These are phyloP conservation scores for Maniola hyperantus DNA, from an alignment of 2,888 invertebrate species.

Conservation along the genomic window DNA sequence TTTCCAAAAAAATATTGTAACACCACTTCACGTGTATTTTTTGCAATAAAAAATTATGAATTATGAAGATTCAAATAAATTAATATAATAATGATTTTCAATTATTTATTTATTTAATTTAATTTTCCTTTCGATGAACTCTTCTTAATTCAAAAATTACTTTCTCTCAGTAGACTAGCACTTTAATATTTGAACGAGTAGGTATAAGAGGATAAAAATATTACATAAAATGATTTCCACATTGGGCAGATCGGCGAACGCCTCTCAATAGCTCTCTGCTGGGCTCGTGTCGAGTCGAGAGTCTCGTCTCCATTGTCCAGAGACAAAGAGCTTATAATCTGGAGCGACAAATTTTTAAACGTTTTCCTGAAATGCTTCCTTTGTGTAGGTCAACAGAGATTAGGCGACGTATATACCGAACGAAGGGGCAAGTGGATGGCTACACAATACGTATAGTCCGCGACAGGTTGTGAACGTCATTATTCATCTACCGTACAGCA, in stretches of 20 bases:
- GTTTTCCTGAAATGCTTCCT: background rate
- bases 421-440: background rate
- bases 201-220: background rate
- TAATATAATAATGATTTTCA: too few relatives aligned
- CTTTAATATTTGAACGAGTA: background rate
- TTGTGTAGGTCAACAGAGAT: constrained; percentile 1
- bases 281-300: background rate
- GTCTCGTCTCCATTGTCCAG: background rate
- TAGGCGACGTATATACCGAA: background rate
- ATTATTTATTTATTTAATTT: too few relatives aligned
- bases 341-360: constrained; percentile 1
- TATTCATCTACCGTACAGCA: too few relatives aligned
- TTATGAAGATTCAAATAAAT: too few relatives aligned
- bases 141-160: too few relatives aligned
- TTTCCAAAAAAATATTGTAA: too few relatives aligned
- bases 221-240: background rate
- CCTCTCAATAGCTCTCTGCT: background rate
- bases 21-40: too few relatives aligned
- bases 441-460: background rate
- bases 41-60: too few relatives aligned
- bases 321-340: constrained; percentile 4
- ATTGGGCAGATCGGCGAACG: constrained; percentile 2
- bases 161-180: too few relatives aligned
- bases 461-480: too few relatives aligned
- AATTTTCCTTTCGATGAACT: background rate